Evolutionary conservation across 2,113 vertebrate genomes (phyloP), one percentile per base, ranked within the genome.

Genomic region (Psephotus haematonotus): DNA sequence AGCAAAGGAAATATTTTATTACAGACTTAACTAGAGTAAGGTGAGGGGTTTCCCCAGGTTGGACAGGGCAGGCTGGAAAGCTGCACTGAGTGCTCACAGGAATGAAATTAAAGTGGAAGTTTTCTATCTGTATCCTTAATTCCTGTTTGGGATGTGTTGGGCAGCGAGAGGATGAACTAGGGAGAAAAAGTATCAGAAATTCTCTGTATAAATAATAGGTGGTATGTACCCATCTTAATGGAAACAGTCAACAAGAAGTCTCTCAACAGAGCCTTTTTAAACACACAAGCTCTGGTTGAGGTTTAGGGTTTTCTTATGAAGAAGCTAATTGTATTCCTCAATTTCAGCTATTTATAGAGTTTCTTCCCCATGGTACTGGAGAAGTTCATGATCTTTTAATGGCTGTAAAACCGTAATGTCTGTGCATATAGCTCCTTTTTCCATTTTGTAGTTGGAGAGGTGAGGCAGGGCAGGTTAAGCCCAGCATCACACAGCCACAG

Each of bases 1-100:
- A 91, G 67, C 39, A 65, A 87, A 89, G 43, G 57, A 72, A 91
- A 85, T 85, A 52, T 65, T 87, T 86, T 71, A 52, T 39, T 86
- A 29, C 46, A 70, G n/a, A 24, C 37, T 88, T 50, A 79, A 86
- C 44, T 82, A 59, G 6, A 92, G 60, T 43, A 53, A 74, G 29
- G 25, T 2, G 7, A 63, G 44, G 10, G 4, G 7, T 17, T 81
- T 85, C 25, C 8, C n/a, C 47, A 13, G 17, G 37, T 50, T 59
- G 22, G 74, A 67, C 33, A 83, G n/a, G 37, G 41, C 13, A 43
- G 46, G 25, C 15, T 83, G 44, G 10, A 82, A 64, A 69, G 46
- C 24, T 60, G 52, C 18, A 20, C 13, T 37, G 53, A 90, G 35
- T 2, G 6, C 11, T 86, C 25, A 5, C 11, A 24, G 27, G 41